Evolutionary conservation across 2,888 invertebrate genomes (phyloP).

Genomic region (Rutpela maculata): DNA sequence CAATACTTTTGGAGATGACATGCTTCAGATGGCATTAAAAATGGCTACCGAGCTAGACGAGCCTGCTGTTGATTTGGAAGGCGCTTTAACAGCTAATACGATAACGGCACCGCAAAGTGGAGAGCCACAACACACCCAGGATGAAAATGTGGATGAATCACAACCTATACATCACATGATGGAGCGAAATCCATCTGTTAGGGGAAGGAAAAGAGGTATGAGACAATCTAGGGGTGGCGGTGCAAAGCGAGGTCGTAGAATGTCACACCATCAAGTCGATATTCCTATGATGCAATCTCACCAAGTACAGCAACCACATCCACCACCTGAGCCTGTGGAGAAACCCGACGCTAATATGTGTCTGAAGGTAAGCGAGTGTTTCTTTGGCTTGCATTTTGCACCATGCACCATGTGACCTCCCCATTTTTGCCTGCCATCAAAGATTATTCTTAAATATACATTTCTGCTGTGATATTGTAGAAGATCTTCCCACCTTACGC

Average conservation of each 20-base stretch:
- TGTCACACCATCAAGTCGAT: constrained; percentile 71
- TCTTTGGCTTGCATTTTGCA: not conserved
- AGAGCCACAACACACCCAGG: constrained; percentile 55
- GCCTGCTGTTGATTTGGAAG: constrained; percentile 89
- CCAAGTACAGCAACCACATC: constrained; percentile 75
- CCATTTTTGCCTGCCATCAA: no score
- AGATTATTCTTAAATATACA: no score
- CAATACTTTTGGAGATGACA: constrained; percentile 86
- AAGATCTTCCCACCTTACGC: no score
- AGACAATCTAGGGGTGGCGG: constrained; percentile 68
- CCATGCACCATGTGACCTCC: no score
- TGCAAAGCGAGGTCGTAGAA: constrained; percentile 63
- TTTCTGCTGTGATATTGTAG: no score
- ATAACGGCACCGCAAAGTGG: constrained; percentile 77
- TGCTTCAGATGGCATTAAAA: constrained; percentile 90
- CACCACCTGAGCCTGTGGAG: constrained; percentile 82
- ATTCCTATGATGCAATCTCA: constrained; percentile 73
- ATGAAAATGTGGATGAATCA: constrained; percentile 66
- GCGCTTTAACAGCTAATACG: constrained; percentile 86
- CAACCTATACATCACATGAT: constrained; percentile 66
- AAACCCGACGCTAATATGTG: constrained; percentile 92
- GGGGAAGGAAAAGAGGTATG: constrained; percentile 69
- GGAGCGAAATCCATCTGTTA: constrained; percentile 57
- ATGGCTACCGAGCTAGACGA: constrained; percentile 92
- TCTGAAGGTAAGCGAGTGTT: constrained; percentile 77